phyloP scores from a whole-genome alignment of 2,797 vertebrate species.

The Sphenopsis melanotis region DNA sequence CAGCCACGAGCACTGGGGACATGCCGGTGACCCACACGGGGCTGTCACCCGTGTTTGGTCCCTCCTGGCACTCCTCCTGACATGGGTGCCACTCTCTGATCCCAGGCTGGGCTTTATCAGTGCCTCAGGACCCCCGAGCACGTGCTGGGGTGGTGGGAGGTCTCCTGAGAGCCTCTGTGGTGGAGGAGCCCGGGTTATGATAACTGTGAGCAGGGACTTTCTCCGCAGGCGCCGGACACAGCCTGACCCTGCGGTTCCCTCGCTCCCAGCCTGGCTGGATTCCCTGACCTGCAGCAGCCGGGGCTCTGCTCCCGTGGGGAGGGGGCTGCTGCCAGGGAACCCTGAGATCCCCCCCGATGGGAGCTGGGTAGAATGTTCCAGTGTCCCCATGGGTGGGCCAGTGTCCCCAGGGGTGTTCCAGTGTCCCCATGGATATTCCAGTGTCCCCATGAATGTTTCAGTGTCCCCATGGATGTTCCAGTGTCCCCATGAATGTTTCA shows the following conservation, averaged over 20 bases:
- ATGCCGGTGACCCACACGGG: neutral
- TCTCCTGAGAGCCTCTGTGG: neutral
- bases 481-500: accelerated
- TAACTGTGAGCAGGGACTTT: neutral
- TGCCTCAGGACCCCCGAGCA: neutral
- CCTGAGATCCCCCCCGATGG: accelerated
- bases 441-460: too few relatives aligned
- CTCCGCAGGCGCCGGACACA: neutral
- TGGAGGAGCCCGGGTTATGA: neutral
- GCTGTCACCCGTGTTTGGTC: neutral
- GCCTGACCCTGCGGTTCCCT: slow-evolving; percentile 11
- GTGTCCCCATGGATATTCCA: too few relatives aligned
- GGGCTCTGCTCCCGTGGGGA: accelerated
- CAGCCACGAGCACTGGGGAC: neutral
- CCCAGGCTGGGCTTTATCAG: neutral
- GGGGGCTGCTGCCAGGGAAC: neutral
- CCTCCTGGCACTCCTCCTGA: neutral
- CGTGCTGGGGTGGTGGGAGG: neutral
- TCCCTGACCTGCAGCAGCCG: neutral
- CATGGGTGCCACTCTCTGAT: accelerated
- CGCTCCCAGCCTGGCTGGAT: neutral
- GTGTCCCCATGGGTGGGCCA: too few relatives aligned
- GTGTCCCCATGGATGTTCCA: neutral
- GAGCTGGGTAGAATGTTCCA: neutral
- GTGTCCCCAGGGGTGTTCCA: accelerated